A percentile compares a stretch with the other conserved stretches of the same genome.
phyloP scores from a whole-genome alignment of 1,140 invertebrate species.

The Drosophila nigromelanica region DNA sequence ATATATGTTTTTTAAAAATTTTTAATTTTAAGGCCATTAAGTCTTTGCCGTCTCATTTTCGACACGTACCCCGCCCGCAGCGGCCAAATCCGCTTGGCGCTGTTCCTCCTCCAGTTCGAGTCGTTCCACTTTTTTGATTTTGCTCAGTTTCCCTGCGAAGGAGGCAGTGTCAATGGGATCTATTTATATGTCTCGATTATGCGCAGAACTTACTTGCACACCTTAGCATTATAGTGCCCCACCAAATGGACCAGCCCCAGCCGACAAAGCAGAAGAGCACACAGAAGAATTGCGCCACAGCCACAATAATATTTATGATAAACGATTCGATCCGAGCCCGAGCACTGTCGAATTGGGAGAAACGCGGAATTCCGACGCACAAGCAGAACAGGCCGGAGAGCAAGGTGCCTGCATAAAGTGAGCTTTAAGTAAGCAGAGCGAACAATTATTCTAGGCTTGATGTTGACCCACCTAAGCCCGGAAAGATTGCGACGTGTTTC shows the following conservation, averaged over 20 bases:
- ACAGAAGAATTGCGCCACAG: constrained; percentile 94
- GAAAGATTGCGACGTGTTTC: constrained; percentile 86
- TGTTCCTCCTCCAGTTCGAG: constrained; percentile 80
- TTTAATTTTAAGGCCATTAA: constrained; percentile 41
- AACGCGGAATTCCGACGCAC: constrained; percentile 94
- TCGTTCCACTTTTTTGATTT: constrained; percentile 82
- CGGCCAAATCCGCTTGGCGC: constrained; percentile 71
- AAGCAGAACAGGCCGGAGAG: constrained; percentile 94
- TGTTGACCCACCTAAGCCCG: constrained; percentile 90
- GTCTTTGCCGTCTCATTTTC: constrained; percentile 63
- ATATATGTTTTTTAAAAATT: constrained; percentile 33
- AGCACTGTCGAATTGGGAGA: constrained; percentile 89
- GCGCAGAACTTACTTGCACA: constrained; percentile 87
- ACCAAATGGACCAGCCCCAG: constrained; percentile 99
- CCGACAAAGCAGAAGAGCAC: constrained; percentile 97
- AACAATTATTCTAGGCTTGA: background rate
- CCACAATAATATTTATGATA: constrained; percentile 93
- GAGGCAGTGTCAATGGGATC: background rate
- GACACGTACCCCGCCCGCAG: constrained; percentile 30
- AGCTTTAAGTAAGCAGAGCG: background rate
- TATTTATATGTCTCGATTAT: background rate
- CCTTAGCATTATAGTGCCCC: constrained; percentile 95
- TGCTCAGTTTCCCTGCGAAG: constrained; percentile 71
- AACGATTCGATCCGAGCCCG: constrained; percentile 89
- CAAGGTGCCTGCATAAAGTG: constrained; percentile 89